Base-by-base conservation (phyloP, 2,113 vertebrate species). In the Microtus oregoni region DNA sequence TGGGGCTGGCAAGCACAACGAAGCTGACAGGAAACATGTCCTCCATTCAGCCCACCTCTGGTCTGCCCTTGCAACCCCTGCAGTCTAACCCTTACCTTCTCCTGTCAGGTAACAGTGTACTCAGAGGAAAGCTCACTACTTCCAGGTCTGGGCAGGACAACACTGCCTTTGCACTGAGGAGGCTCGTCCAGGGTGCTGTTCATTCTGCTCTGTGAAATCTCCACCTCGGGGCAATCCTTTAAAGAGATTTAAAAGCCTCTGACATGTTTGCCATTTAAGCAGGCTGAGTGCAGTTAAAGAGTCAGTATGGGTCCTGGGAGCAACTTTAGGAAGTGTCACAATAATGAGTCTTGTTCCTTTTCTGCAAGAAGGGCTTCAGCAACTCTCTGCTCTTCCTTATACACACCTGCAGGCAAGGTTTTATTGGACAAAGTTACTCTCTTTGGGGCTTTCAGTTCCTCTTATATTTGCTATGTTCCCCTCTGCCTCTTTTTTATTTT, bases 171-270 rank as follows among this genome's bases (percentile, higher is more conserved):
- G 78, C n/a, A 17, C n/a, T 19, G 30, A 89, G 41, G 72, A 92
- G 14, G 32, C 41, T 26, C 38, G 22, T 70, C 82, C 41, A 22
- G 63, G 89, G 8, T 13, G 35, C 20, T 5, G 13, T 19, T 89
- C 73, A 93, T 70, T 58, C 14, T 41, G 15, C 15, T 72, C 26
- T 15, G 55, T 55, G 78, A 90, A 90, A 26, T 68, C 89, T 79
- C 86, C 4, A 19, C 75, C 97, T 41, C 52, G 32, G 26, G 41
- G 89, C 19, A 28, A 95, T 93, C 47, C 89, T 96, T 94, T 58
- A 78, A 67, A 93, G 78, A 87, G 58, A 91, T 96, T 94, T 91
- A 15, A 91, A 98, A 96, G 58, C n/a, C 82, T 87, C 55, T 95
- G 93, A 94, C 68, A 50, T 1, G 82, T 96, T 95, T 94, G 47